Conservation (phyloP, 1,140 invertebrate genomes). For the Doryteuthis pealeii region DNA sequence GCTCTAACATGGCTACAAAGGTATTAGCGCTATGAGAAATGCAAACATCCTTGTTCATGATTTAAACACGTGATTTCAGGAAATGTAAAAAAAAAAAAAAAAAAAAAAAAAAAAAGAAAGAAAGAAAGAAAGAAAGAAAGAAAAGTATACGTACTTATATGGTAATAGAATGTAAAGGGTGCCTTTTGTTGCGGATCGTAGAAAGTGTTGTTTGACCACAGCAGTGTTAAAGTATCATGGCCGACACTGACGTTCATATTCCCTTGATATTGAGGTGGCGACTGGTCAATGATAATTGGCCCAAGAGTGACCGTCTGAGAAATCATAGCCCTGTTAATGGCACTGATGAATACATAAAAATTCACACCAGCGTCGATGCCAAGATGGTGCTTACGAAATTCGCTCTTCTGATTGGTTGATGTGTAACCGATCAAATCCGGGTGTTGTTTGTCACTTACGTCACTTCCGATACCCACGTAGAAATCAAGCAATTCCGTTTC, state of each 20-base stretch:
- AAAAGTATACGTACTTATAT: background rate
- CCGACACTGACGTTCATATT: background rate
- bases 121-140: background rate
- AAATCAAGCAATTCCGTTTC: constrained; percentile 30
- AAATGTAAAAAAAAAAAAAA: too few species aligned
- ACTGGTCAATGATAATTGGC: background rate
- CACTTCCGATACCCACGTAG: constrained; percentile 24
- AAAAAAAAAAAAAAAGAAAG: too few species aligned
- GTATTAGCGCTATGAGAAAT: too few species aligned
- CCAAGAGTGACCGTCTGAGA: background rate
- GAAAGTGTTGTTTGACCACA: background rate
- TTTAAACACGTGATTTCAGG: too few species aligned
- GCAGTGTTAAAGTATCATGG: background rate
- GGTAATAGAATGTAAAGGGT: background rate
- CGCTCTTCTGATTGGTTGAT: constrained; percentile 16
- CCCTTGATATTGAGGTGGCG: background rate
- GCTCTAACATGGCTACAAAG: too few species aligned
- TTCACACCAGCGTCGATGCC: constrained; percentile 25
- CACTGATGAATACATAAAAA: constrained; percentile 31
- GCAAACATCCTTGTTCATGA: too few species aligned
- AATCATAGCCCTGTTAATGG: constrained; percentile 28
- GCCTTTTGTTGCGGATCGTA: background rate
- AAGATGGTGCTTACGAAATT: constrained; percentile 23
- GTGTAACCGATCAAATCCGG: constrained; percentile 25
- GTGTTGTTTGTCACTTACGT: constrained; percentile 9